Conservation (phyloP, 2,113 vertebrate genomes). For the Regulus satrapa region DNA sequence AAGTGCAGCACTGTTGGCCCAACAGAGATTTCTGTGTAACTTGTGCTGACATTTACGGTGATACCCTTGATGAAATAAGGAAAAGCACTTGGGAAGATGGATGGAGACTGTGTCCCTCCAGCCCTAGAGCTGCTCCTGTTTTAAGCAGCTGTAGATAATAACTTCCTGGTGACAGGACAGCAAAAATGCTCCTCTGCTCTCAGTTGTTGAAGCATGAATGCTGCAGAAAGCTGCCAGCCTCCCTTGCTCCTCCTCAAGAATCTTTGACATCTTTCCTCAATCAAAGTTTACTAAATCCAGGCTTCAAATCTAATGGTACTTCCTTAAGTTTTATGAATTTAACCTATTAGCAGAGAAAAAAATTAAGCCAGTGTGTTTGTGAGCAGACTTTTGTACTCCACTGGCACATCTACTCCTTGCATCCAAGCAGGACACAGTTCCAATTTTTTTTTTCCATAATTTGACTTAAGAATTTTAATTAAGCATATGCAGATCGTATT, state of each 20-base stretch:
- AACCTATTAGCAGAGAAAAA: neutral
- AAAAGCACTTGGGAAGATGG: neutral
- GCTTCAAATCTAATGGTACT: neutral
- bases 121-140: neutral
- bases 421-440: rapidly evolving
- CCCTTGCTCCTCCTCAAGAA: neutral
- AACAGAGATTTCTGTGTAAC: neutral
- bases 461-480: neutral
- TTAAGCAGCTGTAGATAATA: neutral
- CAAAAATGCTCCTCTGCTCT: neutral
- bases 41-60: neutral
- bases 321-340: neutral
- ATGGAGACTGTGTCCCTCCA: neutral
- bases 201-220: neutral
- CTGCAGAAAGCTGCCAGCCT: neutral
- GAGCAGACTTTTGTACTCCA: neutral
- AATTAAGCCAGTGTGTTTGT: neutral
- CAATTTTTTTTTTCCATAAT: neutral
- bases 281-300: neutral
- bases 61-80: neutral
- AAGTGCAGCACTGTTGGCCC: neutral
- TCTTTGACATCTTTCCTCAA: neutral
- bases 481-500: neutral
- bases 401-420: rapidly evolving
- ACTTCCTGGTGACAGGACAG: neutral